These are phyloP conservation scores for Drosophila tripunctata DNA, from an alignment of 2,888 invertebrate genomes.

Conservation along the genomic window DNA sequence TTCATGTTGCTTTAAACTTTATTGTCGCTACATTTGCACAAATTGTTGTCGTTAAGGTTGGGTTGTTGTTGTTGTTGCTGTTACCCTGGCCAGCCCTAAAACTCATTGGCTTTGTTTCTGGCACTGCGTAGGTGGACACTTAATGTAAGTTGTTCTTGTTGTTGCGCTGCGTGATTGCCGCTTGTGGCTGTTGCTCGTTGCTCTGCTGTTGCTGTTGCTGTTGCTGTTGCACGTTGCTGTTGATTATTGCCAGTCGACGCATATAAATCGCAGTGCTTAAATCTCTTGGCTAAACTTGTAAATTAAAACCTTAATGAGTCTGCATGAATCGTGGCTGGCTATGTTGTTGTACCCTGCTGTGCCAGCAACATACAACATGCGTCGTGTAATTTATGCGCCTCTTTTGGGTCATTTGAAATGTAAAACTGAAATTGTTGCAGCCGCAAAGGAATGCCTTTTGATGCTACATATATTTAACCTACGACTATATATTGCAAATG, in stretches of 20 bases:
- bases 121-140: conserved; percentile 71
- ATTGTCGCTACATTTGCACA: conserved; percentile 61
- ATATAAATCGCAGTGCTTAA: conserved; percentile 73
- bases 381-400: conserved; percentile 53
- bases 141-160: conserved; percentile 25
- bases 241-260: conserved; percentile 70
- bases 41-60: conserved; percentile 37
- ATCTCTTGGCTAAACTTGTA: conserved; percentile 66
- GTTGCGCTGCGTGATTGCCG: conserved; percentile 17
- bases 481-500: not conserved
- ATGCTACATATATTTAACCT: no score
- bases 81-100: conserved; percentile 35
- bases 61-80: conserved; percentile 5
- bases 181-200: conserved; percentile 17
- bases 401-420: conserved; percentile 12
- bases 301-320: conserved; percentile 76
- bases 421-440: conserved; percentile 12
- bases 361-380: conserved; percentile 16
- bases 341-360: conserved; percentile 44
- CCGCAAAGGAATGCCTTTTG: not conserved
- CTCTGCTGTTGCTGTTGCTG: conserved; percentile 9
- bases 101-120: conserved; percentile 40
- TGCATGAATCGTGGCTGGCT: conserved; percentile 24
- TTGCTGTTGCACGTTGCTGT: conserved; percentile 40
- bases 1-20: conserved; percentile 18